Conservation (phyloP, 2,113 vertebrate genomes). For the Sterrhoptilus dennistouni region DNA sequence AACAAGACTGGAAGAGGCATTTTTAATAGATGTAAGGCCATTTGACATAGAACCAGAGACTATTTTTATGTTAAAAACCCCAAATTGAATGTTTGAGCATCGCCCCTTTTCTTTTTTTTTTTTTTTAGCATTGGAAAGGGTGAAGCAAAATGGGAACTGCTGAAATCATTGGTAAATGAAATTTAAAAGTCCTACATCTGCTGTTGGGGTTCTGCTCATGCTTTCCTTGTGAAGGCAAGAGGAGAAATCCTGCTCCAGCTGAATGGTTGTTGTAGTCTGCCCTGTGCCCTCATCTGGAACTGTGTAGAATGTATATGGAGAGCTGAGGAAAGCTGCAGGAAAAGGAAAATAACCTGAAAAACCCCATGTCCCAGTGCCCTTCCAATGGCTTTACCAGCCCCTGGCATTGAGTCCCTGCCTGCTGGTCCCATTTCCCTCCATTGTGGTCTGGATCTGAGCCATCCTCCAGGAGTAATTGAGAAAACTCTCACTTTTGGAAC, state of each 20-base stretch:
- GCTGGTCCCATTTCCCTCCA: rapidly evolving
- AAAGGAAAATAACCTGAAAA: neutral
- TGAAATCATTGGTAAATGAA: neutral
- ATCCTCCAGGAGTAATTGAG: neutral
- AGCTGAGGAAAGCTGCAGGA: neutral
- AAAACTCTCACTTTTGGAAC: neutral
- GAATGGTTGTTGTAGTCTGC: neutral
- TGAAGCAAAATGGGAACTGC: neutral
- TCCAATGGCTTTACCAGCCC: neutral
- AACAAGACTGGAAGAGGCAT: neutral
- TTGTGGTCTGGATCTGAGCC: neutral
- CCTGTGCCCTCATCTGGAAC: neutral
- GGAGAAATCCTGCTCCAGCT: neutral
- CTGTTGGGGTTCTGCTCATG: rapidly evolving
- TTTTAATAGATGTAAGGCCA: neutral
- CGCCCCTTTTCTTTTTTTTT: rapidly evolving
- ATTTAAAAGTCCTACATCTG: rapidly evolving
- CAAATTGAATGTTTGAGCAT: neutral
- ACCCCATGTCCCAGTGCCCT: neutral
- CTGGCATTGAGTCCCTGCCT: neutral
- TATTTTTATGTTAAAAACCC: neutral
- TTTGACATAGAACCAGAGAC: neutral
- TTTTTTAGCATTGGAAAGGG: neutral
- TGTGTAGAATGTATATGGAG: neutral
- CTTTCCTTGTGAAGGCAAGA: neutral